Evolutionary conservation across 2,888 invertebrate genomes (phyloP).

Genomic region (Ariolimax columbianus): DNA sequence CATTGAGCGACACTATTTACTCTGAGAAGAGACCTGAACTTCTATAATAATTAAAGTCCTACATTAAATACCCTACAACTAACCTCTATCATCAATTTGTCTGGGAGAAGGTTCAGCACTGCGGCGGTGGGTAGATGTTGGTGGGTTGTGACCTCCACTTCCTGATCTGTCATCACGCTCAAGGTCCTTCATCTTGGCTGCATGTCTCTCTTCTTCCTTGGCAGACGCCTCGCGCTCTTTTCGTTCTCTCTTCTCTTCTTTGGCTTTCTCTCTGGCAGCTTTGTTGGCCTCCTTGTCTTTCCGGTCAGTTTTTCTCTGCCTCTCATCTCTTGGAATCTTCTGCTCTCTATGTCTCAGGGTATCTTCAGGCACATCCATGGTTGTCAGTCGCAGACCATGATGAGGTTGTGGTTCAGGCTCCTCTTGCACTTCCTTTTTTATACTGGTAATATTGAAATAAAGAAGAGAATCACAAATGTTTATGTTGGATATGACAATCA

Average conservation of each 20-base stretch:
- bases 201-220: conserved; percentile 57
- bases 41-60: no score
- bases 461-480: not conserved
- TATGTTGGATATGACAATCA: no score
- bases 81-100: conserved; percentile 74
- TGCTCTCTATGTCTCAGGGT: conserved; percentile 38
- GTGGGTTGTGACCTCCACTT: conserved; percentile 55
- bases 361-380: conserved; percentile 28
- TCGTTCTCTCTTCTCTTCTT: conserved; percentile 56
- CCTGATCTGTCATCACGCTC: conserved; percentile 40
- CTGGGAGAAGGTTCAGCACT: conserved; percentile 71
- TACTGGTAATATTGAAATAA: not conserved
- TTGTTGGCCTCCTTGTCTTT: conserved; percentile 54
- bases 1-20: no score
- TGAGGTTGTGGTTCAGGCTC: conserved; percentile 16
- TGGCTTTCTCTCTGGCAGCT: conserved; percentile 51
- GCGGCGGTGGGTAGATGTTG: conserved; percentile 57
- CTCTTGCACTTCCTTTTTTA: conserved; percentile 36
- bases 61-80: no score
- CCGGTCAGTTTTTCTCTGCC: conserved; percentile 52
- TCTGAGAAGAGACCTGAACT: no score
- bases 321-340: conserved; percentile 53
- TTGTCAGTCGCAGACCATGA: not conserved
- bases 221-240: conserved; percentile 54
- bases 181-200: conserved; percentile 34